Percentiles rank a stretch among this genome's conserved stretches.
Conservation (phyloP, 1,140 invertebrate species). For the Drosophila eugracilis region DNA sequence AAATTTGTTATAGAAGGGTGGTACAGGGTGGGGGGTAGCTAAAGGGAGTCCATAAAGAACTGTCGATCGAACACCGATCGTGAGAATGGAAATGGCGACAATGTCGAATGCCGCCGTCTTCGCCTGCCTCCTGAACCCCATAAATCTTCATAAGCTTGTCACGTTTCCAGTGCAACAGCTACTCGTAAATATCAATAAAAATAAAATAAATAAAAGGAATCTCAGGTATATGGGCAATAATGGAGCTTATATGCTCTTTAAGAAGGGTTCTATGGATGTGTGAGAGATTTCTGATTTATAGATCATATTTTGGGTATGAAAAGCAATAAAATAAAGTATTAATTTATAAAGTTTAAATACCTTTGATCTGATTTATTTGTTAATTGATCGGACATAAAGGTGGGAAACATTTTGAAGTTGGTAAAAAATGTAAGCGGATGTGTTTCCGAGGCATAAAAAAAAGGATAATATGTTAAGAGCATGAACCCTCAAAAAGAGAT, state of each 20-base stretch:
- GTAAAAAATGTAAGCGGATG: too few species aligned
- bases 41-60: slow-evolving; percentile 56
- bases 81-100: slow-evolving; percentile 82
- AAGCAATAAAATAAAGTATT: too few species aligned
- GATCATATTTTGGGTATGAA: background rate
- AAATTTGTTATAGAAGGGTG: slow-evolving; percentile 35
- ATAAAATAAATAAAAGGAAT: slow-evolving; percentile 18
- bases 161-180: slow-evolving; percentile 83
- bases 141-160: slow-evolving; percentile 84
- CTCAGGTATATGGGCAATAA: background rate
- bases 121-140: slow-evolving; percentile 71
- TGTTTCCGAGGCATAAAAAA: too few species aligned
- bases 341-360: too few species aligned
- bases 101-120: slow-evolving; percentile 59
- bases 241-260: slow-evolving; percentile 20
- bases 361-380: too few species aligned
- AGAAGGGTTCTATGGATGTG: too few species aligned
- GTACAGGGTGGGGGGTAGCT: background rate
- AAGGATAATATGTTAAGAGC: too few species aligned
- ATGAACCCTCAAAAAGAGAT: too few species aligned
- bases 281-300: background rate
- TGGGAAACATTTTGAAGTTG: too few species aligned
- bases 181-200: slow-evolving; percentile 72
- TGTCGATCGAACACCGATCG: slow-evolving; percentile 82
- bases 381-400: too few species aligned